phyloP scores from a whole-genome alignment of 2,888 invertebrate species.

The Spodoptera exigua region DNA sequence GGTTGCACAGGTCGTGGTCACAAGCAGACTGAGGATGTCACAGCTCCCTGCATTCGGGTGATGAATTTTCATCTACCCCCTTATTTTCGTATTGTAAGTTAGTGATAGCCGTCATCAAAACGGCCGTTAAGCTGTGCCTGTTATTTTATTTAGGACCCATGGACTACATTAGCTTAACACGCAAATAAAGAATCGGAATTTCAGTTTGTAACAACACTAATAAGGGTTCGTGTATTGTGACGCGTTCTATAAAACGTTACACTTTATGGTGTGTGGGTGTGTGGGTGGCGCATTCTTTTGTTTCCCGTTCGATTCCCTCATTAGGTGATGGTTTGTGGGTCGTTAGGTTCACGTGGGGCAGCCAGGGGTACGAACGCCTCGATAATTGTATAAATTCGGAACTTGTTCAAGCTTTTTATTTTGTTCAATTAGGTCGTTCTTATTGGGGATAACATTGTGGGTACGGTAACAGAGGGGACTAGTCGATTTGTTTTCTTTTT shows the following conservation, averaged over 20 bases:
- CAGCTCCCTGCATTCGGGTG: too few species aligned
- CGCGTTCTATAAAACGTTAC: constrained; percentile 48
- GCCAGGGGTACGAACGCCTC: constrained; percentile 17
- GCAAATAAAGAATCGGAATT: too few species aligned
- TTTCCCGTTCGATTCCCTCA: constrained; percentile 47
- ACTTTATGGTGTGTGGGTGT: constrained; percentile 48
- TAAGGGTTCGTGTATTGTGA: constrained; percentile 2
- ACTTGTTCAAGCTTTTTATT: constrained; percentile 28
- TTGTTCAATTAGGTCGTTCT: constrained; percentile 13
- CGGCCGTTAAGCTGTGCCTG: too few species aligned
- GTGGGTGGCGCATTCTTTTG: constrained; percentile 31
- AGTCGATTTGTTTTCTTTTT: too few species aligned
- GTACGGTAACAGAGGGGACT: background rate
- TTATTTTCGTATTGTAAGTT: too few species aligned
- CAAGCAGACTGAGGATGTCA: too few species aligned
- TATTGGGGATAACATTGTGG: background rate
- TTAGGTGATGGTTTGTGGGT: constrained; percentile 45
- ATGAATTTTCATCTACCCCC: too few species aligned
- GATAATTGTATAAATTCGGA: constrained; percentile 46
- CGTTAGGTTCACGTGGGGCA: constrained; percentile 42
- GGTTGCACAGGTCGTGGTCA: too few species aligned
- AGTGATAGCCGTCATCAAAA: too few species aligned
- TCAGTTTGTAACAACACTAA: background rate
- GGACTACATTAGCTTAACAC: too few species aligned
- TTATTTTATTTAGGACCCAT: too few species aligned